These are phyloP conservation scores for Coccyzus lansbergi DNA, from an alignment of 2,797 vertebrate species.

Conservation along the genomic window DNA sequence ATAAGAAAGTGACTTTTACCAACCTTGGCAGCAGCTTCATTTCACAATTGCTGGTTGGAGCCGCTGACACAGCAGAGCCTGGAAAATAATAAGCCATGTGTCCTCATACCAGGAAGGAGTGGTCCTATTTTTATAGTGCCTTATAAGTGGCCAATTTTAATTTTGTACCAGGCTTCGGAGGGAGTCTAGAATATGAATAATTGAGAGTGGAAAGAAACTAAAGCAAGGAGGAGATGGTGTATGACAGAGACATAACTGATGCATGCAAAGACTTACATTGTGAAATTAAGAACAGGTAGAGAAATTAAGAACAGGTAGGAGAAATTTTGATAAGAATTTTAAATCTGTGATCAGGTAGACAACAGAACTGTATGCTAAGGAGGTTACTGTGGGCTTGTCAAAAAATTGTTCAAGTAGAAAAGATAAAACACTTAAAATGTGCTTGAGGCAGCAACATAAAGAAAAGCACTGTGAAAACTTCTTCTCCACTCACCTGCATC, in stretches of 20 bases:
- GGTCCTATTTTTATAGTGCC: not conserved
- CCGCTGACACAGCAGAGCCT: slow-evolving; percentile 3
- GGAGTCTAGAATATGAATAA: not conserved
- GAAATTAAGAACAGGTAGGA: not conserved
- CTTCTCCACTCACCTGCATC: not conserved
- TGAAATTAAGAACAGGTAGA: not conserved
- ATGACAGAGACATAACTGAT: not conserved
- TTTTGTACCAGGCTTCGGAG: not conserved
- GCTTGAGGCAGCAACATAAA: not conserved
- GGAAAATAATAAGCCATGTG: slow-evolving; percentile 39
- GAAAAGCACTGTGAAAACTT: not conserved
- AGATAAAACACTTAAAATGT: not conserved
- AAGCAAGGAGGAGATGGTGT: not conserved
- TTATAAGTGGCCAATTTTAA: slow-evolving; percentile 5
- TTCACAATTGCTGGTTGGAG: slow-evolving; percentile 13
- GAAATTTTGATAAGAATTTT: not conserved
- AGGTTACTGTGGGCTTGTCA: not conserved
- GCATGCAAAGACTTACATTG: not conserved
- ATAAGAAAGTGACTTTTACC: slow-evolving; percentile 42
- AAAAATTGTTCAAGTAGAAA: not conserved
- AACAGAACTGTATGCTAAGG: not conserved
- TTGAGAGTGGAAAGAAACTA: not conserved
- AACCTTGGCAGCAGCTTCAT: not conserved
- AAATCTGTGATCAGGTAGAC: not conserved
- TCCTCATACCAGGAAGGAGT: slow-evolving; percentile 4